Percentiles rank a stretch among this genome's conserved stretches.
These are phyloP conservation scores for Montipora sp. DNA, from an alignment of 64 coral and sea anemone species.

Conservation along the genomic window DNA sequence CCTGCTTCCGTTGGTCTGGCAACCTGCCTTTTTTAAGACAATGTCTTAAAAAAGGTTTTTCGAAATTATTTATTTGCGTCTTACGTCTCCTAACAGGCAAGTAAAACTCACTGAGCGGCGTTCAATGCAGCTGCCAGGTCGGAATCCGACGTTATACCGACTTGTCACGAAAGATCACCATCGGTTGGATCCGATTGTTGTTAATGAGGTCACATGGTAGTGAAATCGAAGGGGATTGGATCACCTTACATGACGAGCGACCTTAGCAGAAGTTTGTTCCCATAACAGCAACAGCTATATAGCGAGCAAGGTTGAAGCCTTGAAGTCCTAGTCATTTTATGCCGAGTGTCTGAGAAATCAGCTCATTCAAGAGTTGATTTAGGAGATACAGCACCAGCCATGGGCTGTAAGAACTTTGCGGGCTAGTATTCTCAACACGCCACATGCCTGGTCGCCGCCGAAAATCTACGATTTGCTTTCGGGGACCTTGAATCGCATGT, in stretches of 20 bases:
- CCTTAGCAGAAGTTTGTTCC: constrained; percentile 49
- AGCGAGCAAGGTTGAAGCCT: constrained; percentile 45
- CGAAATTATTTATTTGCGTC: constrained; percentile 21
- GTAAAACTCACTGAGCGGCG: constrained; percentile 1
- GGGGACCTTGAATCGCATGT: constrained; percentile 61
- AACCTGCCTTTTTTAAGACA: not conserved
- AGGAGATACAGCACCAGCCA: constrained; percentile 42
- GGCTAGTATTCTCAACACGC: constrained; percentile 28
- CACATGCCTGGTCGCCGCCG: constrained; percentile 39
- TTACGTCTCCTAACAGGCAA: constrained; percentile 18
- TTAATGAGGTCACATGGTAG: constrained; percentile 35
- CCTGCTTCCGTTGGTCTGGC: not conserved
- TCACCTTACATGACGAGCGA: constrained; percentile 51
- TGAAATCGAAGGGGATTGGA: constrained; percentile 27
- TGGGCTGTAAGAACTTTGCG: constrained; percentile 51
- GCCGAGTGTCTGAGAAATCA: constrained; percentile 57
- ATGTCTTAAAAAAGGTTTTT: not conserved
- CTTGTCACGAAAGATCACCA: not conserved
- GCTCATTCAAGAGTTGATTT: constrained; percentile 42
- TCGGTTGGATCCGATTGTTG: constrained; percentile 7
- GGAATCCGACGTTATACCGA: constrained; percentile 8
- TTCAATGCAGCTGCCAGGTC: constrained; percentile 31
- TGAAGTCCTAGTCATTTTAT: not conserved
- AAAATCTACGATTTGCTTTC: constrained; percentile 24
- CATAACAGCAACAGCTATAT: constrained; percentile 54